Evolutionary conservation across 1,140 invertebrate genomes (phyloP).

Genomic region (Eumaeus atala): DNA sequence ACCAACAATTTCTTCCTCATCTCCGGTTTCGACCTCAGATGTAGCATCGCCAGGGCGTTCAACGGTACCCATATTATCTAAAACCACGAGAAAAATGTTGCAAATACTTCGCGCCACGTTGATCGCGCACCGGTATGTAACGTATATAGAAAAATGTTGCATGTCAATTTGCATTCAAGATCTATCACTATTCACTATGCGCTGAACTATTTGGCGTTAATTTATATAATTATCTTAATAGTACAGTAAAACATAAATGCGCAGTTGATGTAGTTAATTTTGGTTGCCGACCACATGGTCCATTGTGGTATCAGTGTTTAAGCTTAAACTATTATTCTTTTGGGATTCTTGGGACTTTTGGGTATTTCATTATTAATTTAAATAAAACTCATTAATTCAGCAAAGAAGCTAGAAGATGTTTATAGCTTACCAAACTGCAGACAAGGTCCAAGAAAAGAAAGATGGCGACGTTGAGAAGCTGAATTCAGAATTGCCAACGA

Average conservation of each 20-base stretch:
- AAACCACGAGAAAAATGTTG: conserved; percentile 39
- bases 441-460: conserved; percentile 65
- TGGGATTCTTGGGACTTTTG: no score
- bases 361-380: no score
- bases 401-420: conserved; percentile 34
- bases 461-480: conserved; percentile 43
- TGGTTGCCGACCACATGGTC: conserved; percentile 59
- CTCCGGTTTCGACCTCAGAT: conserved; percentile 62
- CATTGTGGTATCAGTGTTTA: not conserved
- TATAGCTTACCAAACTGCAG: conserved; percentile 57
- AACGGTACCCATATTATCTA: conserved; percentile 62
- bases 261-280: conserved; percentile 52
- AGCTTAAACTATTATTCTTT: no score
- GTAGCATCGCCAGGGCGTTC: conserved; percentile 61
- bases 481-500: conserved; percentile 15
- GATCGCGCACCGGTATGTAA: conserved; percentile 32
- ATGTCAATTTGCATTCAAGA: no score
- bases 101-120: conserved; percentile 54
- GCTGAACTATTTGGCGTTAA: no score
- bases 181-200: no score
- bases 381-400: no score
- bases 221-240: no score
- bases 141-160: not conserved
- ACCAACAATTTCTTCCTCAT: conserved; percentile 60
- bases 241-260: conserved; percentile 50